Conservation (phyloP, 2,888 invertebrate genomes). For the Pyrrhia umbra region DNA sequence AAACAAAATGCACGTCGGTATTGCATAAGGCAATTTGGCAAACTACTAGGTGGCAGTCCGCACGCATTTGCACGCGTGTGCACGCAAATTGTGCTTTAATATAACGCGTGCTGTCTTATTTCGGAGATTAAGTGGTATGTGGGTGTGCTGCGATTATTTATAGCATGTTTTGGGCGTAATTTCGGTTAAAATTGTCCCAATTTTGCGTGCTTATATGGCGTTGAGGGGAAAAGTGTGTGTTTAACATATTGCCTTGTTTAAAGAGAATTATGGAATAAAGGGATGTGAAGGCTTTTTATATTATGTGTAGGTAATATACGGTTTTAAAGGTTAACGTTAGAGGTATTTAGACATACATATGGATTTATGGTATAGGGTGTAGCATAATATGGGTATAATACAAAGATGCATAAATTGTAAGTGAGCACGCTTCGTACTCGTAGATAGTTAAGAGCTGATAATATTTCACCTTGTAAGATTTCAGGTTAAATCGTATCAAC, state of each 20-base stretch:
- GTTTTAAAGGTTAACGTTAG: not conserved
- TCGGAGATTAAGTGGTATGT: conserved; percentile 70
- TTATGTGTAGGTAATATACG: not conserved
- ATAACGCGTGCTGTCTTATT: conserved; percentile 73
- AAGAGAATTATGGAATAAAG: conserved; percentile 1
- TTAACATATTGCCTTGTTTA: conserved; percentile 8
- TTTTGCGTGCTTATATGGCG: conserved; percentile 18
- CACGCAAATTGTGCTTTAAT: conserved; percentile 68
- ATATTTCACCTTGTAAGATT: too few species aligned
- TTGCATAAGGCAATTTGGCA: conserved; percentile 73
- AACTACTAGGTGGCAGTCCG: conserved; percentile 67
- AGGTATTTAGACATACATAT: too few species aligned
- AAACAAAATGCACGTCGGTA: conserved; percentile 5
- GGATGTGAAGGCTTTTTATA: not conserved
- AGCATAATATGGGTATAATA: too few species aligned
- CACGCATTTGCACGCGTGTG: conserved; percentile 65
- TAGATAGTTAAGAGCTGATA: too few species aligned
- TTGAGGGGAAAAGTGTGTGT: conserved; percentile 8
- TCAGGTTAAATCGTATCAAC: too few species aligned
- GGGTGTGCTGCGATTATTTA: conserved; percentile 68
- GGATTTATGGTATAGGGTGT: too few species aligned
- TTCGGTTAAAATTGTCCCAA: conserved; percentile 48
- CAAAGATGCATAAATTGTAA: too few species aligned
- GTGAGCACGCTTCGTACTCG: too few species aligned
- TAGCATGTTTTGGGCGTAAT: conserved; percentile 61